Base-by-base conservation (phyloP, 2,113 vertebrate genomes). In the Lamprologus callipterus region DNA sequence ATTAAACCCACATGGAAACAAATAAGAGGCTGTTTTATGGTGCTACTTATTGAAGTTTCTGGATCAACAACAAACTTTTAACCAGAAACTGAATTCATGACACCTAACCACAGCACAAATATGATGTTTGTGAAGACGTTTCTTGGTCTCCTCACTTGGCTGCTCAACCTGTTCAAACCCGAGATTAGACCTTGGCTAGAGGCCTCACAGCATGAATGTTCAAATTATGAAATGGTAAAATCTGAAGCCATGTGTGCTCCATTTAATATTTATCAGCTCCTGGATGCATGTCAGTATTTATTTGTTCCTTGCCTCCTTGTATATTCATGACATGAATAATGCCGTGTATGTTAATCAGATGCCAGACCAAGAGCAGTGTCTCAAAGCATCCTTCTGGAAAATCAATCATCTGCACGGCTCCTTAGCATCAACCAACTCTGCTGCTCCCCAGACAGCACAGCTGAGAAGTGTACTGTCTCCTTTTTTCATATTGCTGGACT, bases 241-340 rank as follows among this genome's bases (percentile, higher is more conserved):
- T 91, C 73, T 75, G 79, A 93, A 93, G 84, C 82, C 85, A 78
- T 70, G 92, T 92, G 88, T 63, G 90, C 90, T 85, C 75, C 88
- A 90, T 91, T 91, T 87, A 90, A 93, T 94, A 94, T 95, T 93
- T 84, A 94, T 93, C 86, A 82, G 78, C 82, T 85, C 40, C 86
- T 92, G 89, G 88, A 90, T 88, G 90, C 90, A 80, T 91, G 89
- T 93, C 87, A 89, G 92, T 90, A 88, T 95, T 93, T 95, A 93
- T 94, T 94, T 91, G 92, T 92, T 92, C 85, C 79, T 85, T 8
- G 83, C 73, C 89, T 91, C 86, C 45, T 91, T 91, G 89, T 94
- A 92, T 94, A 94, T 94, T 94, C 93, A 94, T 94, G 89, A 92
- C 83, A 91, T 92, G 92, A 94, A 95, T 94, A 91, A 94, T 92